phyloP scores from a whole-genome alignment of 2,888 invertebrate genomes.

The Epicampocera succincta region DNA sequence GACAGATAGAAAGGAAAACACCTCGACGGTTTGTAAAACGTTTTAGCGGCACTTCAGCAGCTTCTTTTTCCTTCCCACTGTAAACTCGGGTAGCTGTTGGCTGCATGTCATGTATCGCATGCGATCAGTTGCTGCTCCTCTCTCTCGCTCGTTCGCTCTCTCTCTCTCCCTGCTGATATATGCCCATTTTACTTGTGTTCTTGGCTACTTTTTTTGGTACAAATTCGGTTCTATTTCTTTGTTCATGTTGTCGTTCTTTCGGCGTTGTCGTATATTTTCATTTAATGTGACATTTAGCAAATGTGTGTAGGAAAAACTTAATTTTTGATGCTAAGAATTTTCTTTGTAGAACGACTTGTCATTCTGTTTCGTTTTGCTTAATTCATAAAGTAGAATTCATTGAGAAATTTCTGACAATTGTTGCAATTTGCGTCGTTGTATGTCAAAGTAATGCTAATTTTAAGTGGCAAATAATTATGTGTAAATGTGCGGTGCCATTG shows the following conservation, averaged over 20 bases:
- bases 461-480: conserved; percentile 78
- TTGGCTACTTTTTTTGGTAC: background rate
- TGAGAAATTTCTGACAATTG: conserved; percentile 69
- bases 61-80: conserved; percentile 8
- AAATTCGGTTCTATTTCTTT: conserved; percentile 30
- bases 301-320: conserved; percentile 60
- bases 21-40: background rate
- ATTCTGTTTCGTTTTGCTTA: conserved; percentile 47
- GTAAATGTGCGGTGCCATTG: conserved; percentile 73
- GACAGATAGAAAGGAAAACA: background rate
- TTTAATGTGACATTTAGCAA: conserved; percentile 67
- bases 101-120: conserved; percentile 32
- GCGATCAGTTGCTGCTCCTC: conserved; percentile 19
- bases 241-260: conserved; percentile 2
- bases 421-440: conserved; percentile 65
- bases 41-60: too few species aligned
- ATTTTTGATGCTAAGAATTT: conserved; percentile 44
- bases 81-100: conserved; percentile 7
- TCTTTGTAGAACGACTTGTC: conserved; percentile 39
- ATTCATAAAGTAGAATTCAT: conserved; percentile 66
- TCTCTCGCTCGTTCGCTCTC: conserved; percentile 42
- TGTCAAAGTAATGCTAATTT: conserved; percentile 71
- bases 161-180: conserved; percentile 33
- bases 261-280: conserved; percentile 61
- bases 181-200: conserved; percentile 34